Base-by-base conservation (phyloP, 2,797 vertebrate genomes). In the Pristis pectinata region DNA sequence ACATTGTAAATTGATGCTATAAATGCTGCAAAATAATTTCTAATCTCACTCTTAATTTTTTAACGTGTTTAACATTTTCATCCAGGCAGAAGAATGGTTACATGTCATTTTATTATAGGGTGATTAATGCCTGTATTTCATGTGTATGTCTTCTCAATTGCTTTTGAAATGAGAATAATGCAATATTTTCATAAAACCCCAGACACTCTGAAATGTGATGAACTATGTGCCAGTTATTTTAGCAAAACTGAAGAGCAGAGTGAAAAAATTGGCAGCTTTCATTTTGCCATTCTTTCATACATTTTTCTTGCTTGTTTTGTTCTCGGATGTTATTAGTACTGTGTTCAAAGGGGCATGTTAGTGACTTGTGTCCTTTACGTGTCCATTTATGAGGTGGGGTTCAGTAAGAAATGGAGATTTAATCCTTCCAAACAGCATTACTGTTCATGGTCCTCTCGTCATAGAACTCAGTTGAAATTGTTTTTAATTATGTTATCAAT, bases 61-160 rank as follows among this genome's bases (percentile, higher is more conserved):
- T n/a, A 91, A 41, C 91, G 87, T 91, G 67, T 91, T 91, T 67
- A 91, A 41, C 61, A 91, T 67, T 64, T 91, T 91, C 87, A 91
- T 91, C 59, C 61, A 91, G 87, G 17, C 87, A 67, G 59, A 37
- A n/a, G 34, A 41, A 37, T 67, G 61, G n/a, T 17, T 91, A 37
- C 4, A 4, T 67, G 61, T 91, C n/a, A 67, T 34, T 64, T 91
- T 91, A 91, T 91, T 91, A 67, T 15, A 67, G 19, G 87, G 64
- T 67, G n/a, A 37, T 91, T 91, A 91, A 91, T 91, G n/a, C 7
- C 19, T 37, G 7, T 41, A n/a, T 89, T 89, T 34, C 34, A n/a
- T 89, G 13, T 64, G 13, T 89, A 17, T 67, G n/a, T 91, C 87
- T n/a, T 64, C 61, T 91, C 64, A 61, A 91, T n/a, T 67, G n/a